Base-by-base conservation (phyloP, 2,113 vertebrate species). In the Dicaeum eximium region DNA sequence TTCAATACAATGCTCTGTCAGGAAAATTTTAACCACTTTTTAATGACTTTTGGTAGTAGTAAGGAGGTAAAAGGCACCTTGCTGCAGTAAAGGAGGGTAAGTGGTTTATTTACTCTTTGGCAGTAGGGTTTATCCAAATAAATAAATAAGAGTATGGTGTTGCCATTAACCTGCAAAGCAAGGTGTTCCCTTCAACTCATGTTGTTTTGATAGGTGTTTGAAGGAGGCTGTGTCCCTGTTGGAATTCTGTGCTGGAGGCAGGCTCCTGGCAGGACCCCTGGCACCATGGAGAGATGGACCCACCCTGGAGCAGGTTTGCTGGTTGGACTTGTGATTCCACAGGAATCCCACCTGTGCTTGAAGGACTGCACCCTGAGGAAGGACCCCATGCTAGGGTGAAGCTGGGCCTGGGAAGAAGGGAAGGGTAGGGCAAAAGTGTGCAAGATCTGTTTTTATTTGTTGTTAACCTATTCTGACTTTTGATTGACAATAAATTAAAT, bases 281-380 rank as follows among this genome's bases (percentile, higher is more conserved):
- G 15, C 15, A 73, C 6, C 9, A 33, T 6, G 7, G 19, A 38
- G 38, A 67, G 28, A 30, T 9, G 23, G 54, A 38, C 13, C 10
- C 16, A 30, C 0, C 0, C 16, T 58, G 53, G 16, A 38, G 20
- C 0, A 1, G 8, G 14, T 60, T 53, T 67, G 7, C 24, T 67
- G 37, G 10, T 16, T 22, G 11, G 51, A 37, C 8, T 8, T 22
- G 9, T 30, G n/a, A 40, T 13, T 14, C n/a, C 23, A 25, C 6
- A 27, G 12, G 53, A 15, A 60, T 53, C 33, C 10, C 6, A 7
- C 45, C 38, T 45, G 7, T 30, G 45, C 22, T 38, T 67, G 53
- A 60, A 38, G 24, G 13, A 30, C 24, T 45, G n/a, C 11, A 45
- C 7, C 6, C 16, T 11, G 20, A 17, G 28, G 13, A 74, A 45